Evolutionary conservation across 2,888 invertebrate genomes (phyloP).

Genomic region (Clanis bilineata): DNA sequence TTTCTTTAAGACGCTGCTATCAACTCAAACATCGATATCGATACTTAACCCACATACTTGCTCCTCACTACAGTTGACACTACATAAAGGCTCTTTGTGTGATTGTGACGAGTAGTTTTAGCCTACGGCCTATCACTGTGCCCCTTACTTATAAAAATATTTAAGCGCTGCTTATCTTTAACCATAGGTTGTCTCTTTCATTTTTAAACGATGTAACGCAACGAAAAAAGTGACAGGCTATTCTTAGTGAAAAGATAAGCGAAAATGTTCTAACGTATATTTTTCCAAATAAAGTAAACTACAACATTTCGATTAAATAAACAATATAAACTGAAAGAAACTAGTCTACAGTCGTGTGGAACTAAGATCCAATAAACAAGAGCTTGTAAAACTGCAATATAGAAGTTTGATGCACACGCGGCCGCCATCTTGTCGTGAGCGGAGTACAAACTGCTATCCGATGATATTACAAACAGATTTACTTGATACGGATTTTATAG

Average conservation of each 20-base stretch:
- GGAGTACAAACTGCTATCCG: slow-evolving; percentile 37
- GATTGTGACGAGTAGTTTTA: slow-evolving; percentile 52
- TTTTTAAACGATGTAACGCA: too few relatives aligned
- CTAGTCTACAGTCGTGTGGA: background rate
- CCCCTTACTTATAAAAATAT: slow-evolving; percentile 27
- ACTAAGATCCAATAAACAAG: background rate
- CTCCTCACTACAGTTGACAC: slow-evolving; percentile 40
- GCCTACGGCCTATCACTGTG: slow-evolving; percentile 38
- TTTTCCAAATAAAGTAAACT: too few relatives aligned
- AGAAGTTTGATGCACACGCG: slow-evolving; percentile 17
- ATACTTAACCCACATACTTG: background rate
- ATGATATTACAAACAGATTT: slow-evolving; percentile 62
- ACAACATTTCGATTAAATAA: too few relatives aligned
- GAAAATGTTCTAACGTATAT: too few relatives aligned
- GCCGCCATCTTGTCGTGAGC: slow-evolving; percentile 11
- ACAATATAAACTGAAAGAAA: background rate
- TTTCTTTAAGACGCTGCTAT: background rate
- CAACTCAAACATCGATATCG: background rate
- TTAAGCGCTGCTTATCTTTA: too few relatives aligned
- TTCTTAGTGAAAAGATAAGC: too few relatives aligned
- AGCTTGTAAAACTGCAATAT: slow-evolving; percentile 22
- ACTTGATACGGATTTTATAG: slow-evolving; percentile 51
- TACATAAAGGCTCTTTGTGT: slow-evolving; percentile 67
- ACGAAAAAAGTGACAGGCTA: too few relatives aligned
- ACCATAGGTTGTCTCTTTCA: too few relatives aligned